phyloP scores from a whole-genome alignment of 2,113 vertebrate species.

The Caranx ignobilis region DNA sequence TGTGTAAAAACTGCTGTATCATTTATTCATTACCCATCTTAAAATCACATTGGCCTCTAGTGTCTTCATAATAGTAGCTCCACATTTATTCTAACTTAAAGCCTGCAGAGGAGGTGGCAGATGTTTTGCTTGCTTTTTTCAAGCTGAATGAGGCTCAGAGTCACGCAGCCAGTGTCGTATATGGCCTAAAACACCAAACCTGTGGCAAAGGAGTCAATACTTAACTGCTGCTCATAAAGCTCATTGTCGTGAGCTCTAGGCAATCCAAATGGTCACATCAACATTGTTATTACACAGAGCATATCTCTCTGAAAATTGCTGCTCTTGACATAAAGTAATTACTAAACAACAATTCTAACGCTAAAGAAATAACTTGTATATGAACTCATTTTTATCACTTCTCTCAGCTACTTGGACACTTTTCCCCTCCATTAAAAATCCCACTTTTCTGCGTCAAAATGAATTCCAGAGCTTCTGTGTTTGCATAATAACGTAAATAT shows the following conservation, averaged over 20 bases:
- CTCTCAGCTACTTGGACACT: neutral
- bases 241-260: neutral
- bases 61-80: neutral
- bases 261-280: neutral
- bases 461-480: slow-evolving; percentile 50
- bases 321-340: neutral
- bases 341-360: slow-evolving; percentile 3
- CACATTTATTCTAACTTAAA: neutral
- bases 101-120: neutral
- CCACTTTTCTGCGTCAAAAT: slow-evolving; percentile 37
- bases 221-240: neutral
- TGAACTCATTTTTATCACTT: slow-evolving; percentile 3
- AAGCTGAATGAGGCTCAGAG: neutral
- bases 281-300: neutral
- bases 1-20: neutral
- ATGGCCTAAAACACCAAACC: neutral
- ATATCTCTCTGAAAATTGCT: neutral
- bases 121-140: neutral
- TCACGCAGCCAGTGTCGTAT: neutral
- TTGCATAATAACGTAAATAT: slow-evolving; percentile 49
- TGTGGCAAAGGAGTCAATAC: too few species aligned
- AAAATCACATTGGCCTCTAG: neutral
- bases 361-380: neutral
- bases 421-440: slow-evolving; percentile 7
- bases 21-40: neutral